Conservation (phyloP, 2,888 invertebrate genomes). For the Stenodera caucasica region DNA sequence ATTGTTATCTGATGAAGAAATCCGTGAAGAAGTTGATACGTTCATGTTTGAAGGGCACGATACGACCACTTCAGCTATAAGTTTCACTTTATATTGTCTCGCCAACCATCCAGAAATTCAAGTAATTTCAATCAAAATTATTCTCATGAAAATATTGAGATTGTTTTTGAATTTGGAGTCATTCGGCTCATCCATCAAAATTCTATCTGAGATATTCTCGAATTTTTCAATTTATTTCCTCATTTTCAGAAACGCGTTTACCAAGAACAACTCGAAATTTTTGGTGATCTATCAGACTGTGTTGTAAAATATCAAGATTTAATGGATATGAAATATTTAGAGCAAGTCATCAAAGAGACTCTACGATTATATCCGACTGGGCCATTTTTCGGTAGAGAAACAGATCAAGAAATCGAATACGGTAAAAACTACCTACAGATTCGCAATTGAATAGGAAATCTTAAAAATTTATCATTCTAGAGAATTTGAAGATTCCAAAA, state of each 20-base stretch:
- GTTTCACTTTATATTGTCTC: too few relatives aligned
- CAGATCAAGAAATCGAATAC: slow-evolving; percentile 49
- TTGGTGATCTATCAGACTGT: slow-evolving; percentile 39
- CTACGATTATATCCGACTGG: slow-evolving; percentile 60
- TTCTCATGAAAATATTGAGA: too few relatives aligned
- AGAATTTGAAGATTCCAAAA: slow-evolving; percentile 44
- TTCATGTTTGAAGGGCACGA: too few relatives aligned
- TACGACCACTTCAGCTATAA: too few relatives aligned
- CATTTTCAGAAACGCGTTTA: slow-evolving; percentile 51
- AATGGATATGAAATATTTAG: slow-evolving; percentile 60
- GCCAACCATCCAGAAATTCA: too few relatives aligned
- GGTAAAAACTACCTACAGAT: slow-evolving; percentile 18
- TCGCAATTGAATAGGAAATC: neutral
- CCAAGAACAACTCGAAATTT: slow-evolving; percentile 50
- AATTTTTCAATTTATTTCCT: too few relatives aligned
- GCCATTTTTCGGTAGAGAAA: slow-evolving; percentile 55
- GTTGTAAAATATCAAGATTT: too few relatives aligned
- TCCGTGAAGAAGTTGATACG: slow-evolving; percentile 73
- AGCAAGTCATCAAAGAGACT: slow-evolving; percentile 59
- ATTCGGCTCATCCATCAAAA: too few relatives aligned
- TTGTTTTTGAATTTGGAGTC: too few relatives aligned
- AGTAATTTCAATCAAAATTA: too few relatives aligned
- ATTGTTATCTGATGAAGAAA: slow-evolving; percentile 61
- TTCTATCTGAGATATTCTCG: too few relatives aligned
- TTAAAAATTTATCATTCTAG: slow-evolving; percentile 28